These are phyloP conservation scores for Zapornia atra DNA, from an alignment of 2,113 vertebrate species.

Conservation along the genomic window DNA sequence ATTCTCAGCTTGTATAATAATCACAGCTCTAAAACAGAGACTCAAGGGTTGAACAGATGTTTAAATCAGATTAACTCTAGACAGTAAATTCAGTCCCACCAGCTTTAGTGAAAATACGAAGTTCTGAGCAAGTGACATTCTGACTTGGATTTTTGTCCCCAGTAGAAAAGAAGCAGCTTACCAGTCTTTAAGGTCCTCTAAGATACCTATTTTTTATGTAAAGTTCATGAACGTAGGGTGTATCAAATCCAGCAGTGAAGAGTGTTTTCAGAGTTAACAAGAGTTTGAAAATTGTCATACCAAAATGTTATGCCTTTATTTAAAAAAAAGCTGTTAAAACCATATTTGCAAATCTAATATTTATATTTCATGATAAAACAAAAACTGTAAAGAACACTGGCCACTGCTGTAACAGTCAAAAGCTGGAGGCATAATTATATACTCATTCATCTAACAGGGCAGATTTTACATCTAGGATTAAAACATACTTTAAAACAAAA, in stretches of 20 bases:
- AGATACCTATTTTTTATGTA: neutral
- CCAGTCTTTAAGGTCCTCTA: neutral
- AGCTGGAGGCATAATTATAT: neutral
- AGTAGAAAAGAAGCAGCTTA: neutral
- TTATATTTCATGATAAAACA: neutral
- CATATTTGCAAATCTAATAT: conserved; percentile 12
- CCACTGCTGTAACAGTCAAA: neutral
- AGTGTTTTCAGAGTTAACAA: neutral
- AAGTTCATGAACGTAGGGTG: neutral
- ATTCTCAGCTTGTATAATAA: neutral
- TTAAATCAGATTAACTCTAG: neutral
- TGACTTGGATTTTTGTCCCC: neutral
- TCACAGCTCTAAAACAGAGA: neutral
- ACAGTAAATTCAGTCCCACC: neutral
- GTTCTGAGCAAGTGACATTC: neutral
- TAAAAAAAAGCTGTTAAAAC: conserved; percentile 51
- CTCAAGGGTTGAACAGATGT: neutral
- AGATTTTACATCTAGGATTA: conserved; percentile 26
- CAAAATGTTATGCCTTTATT: neutral
- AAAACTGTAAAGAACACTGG: neutral
- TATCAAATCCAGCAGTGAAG: neutral
- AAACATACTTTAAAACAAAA: neutral
- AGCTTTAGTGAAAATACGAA: neutral
- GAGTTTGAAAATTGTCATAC: conserved; percentile 7
- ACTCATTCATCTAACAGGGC: neutral